Base-by-base conservation (phyloP, 2,113 vertebrate genomes). In the Ifrita kowaldi region DNA sequence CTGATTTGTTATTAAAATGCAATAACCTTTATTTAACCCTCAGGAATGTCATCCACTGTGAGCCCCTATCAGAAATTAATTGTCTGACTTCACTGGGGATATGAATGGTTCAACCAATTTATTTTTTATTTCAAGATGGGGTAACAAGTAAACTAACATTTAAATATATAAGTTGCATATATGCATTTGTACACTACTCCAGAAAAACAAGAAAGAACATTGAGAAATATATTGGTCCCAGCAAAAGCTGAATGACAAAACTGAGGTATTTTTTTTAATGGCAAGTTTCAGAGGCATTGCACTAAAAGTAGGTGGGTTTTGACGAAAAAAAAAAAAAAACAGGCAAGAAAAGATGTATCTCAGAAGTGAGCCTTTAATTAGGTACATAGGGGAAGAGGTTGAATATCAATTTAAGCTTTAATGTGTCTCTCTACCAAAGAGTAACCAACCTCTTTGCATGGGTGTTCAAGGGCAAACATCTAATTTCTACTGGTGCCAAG, bases 291-390 rank as follows among this genome's bases (percentile, higher is more conserved):
- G 63, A 91, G 37, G 16, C 21, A 74, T 33, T 75, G 28, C 26
- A 69, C 8, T 79, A 32, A 57, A 87, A 69, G 12, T 32, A n/a
- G 2, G 27, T 0, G 0, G 0, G 0, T 37, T 52, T 44, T 19
- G 11, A 8, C 7, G 0, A 1, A 3, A 33, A n/a, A 13, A 8
- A 17, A 18, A 17, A 16, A 10, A 15, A 12, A 16, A 10, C 26
- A 32, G 7, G 14, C 13, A 59, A 74, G 63, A 44, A 87, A 90
- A 74, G 3, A 53, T 79, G 7, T 23, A 52, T 60, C 69, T 91
- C 60, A 89, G 56, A 59, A 73, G n/a, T 39, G 15, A 79, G 50
- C 39, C 56, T 95, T 94, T 88, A 94, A 93, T 91, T 91, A 91
- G n/a, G 49, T 77, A 33, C 46, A 62, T 30, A 93, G 64, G 63